Evolutionary conservation across 2,113 vertebrate genomes (phyloP).

Genomic region (Ploceus nigricollis): DNA sequence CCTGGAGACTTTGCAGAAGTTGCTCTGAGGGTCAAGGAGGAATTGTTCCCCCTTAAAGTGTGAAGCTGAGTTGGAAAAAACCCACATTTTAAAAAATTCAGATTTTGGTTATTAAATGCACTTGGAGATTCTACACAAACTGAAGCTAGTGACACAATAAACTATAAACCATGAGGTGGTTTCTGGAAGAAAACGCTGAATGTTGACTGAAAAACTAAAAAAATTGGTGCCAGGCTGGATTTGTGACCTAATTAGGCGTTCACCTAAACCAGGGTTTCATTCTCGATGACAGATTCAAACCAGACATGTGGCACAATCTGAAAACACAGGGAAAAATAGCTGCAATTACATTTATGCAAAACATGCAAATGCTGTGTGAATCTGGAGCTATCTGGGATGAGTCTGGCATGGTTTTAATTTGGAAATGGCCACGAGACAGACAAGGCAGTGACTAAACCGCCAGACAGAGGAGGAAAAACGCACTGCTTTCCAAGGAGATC

Average conservation of each 20-base stretch:
- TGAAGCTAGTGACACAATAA: not conserved
- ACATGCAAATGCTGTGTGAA: not conserved
- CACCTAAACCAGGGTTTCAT: fast-evolving
- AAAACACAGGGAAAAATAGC: not conserved
- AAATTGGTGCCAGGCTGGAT: fast-evolving
- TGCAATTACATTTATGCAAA: not conserved
- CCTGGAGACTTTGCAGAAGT: not conserved
- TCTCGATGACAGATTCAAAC: not conserved
- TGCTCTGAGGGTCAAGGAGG: fast-evolving
- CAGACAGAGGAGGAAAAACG: not conserved
- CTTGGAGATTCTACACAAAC: not conserved
- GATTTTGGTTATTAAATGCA: not conserved
- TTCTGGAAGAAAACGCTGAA: not conserved
- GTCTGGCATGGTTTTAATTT: not conserved
- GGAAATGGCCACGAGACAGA: not conserved
- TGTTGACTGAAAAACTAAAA: not conserved
- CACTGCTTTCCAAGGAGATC: not conserved
- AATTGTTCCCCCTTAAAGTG: not conserved
- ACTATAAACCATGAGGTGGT: fast-evolving
- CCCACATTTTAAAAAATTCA: fast-evolving
- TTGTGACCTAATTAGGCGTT: not conserved
- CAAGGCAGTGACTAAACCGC: not conserved
- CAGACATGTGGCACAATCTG: not conserved
- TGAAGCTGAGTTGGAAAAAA: not conserved
- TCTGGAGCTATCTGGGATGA: not conserved